These are phyloP conservation scores for Varecia variegata DNA, from an alignment of 2,797 vertebrate species.

Conservation along the genomic window DNA sequence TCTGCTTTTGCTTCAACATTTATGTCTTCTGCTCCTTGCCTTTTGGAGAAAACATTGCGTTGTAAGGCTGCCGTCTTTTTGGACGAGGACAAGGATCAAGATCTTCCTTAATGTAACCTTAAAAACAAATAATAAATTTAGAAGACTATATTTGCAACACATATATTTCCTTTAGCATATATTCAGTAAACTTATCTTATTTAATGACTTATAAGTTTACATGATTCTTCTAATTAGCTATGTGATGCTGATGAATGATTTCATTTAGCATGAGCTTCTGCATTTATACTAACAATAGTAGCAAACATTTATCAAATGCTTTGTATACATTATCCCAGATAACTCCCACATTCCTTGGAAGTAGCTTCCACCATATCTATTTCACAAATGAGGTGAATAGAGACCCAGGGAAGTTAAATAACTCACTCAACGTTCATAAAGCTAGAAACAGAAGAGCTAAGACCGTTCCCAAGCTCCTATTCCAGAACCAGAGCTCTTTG, in stretches of 20 bases:
- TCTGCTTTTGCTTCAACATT: slow-evolving; percentile 53
- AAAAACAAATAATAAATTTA: slow-evolving; percentile 61
- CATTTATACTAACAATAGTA: not conserved
- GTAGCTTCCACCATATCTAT: not conserved
- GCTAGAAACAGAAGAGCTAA: not conserved
- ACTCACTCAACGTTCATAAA: not conserved
- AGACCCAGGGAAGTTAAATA: not conserved
- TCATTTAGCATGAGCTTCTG: slow-evolving; percentile 10
- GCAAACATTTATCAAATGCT: not conserved
- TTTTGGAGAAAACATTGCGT: slow-evolving; percentile 93
- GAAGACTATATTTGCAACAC: not conserved
- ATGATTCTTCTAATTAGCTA: not conserved
- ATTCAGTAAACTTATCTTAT: not conserved
- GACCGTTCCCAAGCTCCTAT: not conserved
- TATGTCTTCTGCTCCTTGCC: slow-evolving; percentile 87
- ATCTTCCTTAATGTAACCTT: slow-evolving; percentile 96
- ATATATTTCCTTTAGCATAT: slow-evolving; percentile 44
- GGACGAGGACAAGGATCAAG: slow-evolving; percentile 87
- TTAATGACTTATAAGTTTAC: slow-evolving; percentile 4
- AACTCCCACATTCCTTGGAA: slow-evolving; percentile 20
- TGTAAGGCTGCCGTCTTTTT: slow-evolving; percentile 92
- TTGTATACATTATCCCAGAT: not conserved
- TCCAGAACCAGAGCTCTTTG: not conserved
- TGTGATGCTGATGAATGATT: not conserved
- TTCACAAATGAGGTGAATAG: not conserved